Base-by-base conservation (phyloP, 2,113 vertebrate genomes). In the Burhinus oedicnemus region DNA sequence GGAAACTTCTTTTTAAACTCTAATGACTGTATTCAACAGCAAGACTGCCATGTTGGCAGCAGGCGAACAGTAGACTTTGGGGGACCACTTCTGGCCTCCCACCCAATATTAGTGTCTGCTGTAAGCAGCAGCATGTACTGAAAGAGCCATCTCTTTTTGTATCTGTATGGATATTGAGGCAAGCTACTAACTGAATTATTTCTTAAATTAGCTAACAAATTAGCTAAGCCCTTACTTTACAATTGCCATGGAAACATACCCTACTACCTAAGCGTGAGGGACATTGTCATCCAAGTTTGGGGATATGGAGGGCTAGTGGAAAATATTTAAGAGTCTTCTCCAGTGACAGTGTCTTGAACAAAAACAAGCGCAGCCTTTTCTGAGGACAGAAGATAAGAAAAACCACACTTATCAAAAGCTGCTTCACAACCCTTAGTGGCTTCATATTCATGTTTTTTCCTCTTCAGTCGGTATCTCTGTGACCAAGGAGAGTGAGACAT, bases 11-110 rank as follows among this genome's bases (percentile, higher is more conserved):
- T 93, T 95, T 96, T 96, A 94, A 95, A 95, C 96, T 97, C 97
- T 98, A 98, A 99, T 98, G 99, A 98, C 98, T 98, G 93, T 97
- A 97, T 97, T 98, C 94, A 96, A 97, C 97, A 98, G 97, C 78
- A 96, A 96, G 87, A 70, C 90, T 93, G 25, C 61, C 72, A 80
- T 52, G 85, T 79, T 83, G 82, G 64, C 86, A 95, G 83, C 69
- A 96, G 83, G 77, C 15, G 20, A 91, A 90, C 45, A 95, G 71
- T 22, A 76, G 60, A 79, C 61, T 97, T 66, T 34, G 15, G 64
- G 84, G 69, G 38, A 44, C 23, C 30, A 64, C 52, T 90, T 95
- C 79, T 90, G 83, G 85, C 77, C 93, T 85, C 66, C 78, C 12
- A 65, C 71, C 29, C 78, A 72, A 14, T 42, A 40, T 32, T 65